These are phyloP conservation scores for Miniopterus natalensis DNA, from an alignment of 2,113 vertebrate genomes.

Conservation along the genomic window DNA sequence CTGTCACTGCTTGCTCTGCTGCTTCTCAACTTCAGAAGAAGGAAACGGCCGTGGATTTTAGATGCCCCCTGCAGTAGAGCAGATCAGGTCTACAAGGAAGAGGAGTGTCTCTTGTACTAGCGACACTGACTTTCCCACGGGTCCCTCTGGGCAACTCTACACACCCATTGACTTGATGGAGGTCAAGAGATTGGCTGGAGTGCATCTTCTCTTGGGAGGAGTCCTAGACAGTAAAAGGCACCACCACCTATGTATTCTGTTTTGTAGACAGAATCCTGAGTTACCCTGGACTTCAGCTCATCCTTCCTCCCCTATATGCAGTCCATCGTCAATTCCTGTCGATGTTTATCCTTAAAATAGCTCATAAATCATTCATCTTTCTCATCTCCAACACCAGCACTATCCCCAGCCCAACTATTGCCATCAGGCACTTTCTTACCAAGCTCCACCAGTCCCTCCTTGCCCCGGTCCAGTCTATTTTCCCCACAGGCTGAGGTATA, in stretches of 20 bases:
- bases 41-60: background rate
- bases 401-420: background rate
- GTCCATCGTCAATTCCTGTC: background rate
- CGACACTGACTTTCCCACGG: background rate
- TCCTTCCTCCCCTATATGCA: background rate
- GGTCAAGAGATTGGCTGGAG: background rate
- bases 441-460: no score
- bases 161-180: accelerated
- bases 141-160: background rate
- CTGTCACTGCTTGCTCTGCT: background rate
- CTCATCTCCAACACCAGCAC: background rate
- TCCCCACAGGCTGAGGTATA: background rate
- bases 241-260: no score
- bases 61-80: background rate
- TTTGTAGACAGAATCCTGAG: background rate
- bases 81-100: background rate
- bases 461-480: background rate
- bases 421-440: background rate
- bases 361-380: background rate
- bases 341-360: background rate
- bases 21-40: background rate
- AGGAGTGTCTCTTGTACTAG: background rate
- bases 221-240: background rate
- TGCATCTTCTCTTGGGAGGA: background rate
- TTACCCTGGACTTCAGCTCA: background rate